Evolutionary conservation across 1,140 invertebrate species (phyloP), one percentile per base, ranked within the genome.

Genomic region (Hestina assimilis): DNA sequence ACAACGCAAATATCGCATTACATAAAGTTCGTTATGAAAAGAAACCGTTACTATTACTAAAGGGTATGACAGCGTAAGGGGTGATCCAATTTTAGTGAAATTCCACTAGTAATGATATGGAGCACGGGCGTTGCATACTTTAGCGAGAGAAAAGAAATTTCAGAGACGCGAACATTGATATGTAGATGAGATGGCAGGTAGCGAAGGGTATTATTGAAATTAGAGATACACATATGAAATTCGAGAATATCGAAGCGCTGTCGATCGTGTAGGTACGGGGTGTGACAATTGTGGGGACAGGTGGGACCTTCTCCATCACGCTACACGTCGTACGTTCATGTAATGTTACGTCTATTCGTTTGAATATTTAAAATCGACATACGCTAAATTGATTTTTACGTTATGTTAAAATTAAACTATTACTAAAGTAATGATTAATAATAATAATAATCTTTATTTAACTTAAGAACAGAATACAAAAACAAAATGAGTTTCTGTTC

Each of bases 1-100:
- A 83, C 75, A 84, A 81, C 58, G 71, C 68, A 65, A 74, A 79
- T 85, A 87, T 87, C 80, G 64, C 71, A 69, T 87, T 87, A 84
- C 82, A 84, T 80, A 79, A 83, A 82, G 78, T 86, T 83, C 79
- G 81, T 82, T 84, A 82, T 74, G 66, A 80, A 84, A 78, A 83
- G 75, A 78, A 83, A 79, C 79, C 82, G 82, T 87, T 87, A 84
- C 75, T 77, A 69, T 81, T 80, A 77, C 63, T 62, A 80, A 83
- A 82, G 78, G 83, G 81, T 83, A 82, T 80, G 78, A 78, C 72
- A 83, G 59, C 62, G 59, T 46, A 71, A 67, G 73, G 72, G 79
- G 79, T 79, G 76, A 83, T 85, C 75, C 78, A 77, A 80, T 84
- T 79, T 80, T 76, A 80, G 70, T 72, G 66, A 69, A 76, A 71